phyloP scores from a whole-genome alignment of 2,888 invertebrate genomes.

The Liodrosophila aerea region DNA sequence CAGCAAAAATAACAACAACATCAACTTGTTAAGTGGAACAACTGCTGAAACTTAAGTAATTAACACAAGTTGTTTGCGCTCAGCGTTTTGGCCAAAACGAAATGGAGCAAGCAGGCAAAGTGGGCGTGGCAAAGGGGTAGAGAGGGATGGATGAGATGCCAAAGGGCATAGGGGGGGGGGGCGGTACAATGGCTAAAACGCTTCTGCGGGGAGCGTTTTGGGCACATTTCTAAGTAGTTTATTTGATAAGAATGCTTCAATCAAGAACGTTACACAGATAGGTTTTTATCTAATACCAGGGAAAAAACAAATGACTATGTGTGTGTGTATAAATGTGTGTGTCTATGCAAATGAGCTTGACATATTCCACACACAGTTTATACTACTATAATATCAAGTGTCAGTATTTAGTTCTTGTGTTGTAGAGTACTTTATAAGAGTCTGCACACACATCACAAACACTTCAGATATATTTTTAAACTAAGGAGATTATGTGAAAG shows the following conservation, averaged over 20 bases:
- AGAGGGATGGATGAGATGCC: background rate
- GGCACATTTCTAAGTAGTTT: slow-evolving; percentile 41
- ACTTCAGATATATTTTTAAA: too few species aligned
- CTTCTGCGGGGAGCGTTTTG: background rate
- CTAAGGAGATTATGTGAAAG: too few species aligned
- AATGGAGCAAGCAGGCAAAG: background rate
- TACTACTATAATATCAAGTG: too few species aligned
- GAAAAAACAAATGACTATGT: too few species aligned
- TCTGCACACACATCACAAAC: too few species aligned
- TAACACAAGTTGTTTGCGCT: slow-evolving; percentile 72
- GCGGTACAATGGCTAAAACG: background rate
- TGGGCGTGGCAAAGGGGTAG: background rate
- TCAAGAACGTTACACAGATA: background rate
- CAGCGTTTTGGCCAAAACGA: slow-evolving; percentile 33
- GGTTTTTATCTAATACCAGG: too few species aligned
- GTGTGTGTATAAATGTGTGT: too few species aligned
- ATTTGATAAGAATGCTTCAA: slow-evolving; percentile 34
- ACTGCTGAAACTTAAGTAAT: slow-evolving; percentile 77
- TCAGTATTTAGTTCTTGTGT: too few species aligned
- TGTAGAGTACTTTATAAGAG: too few species aligned
- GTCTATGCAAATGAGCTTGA: too few species aligned
- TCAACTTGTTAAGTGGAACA: slow-evolving; percentile 57
- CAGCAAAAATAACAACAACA: background rate
- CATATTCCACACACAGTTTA: too few species aligned
- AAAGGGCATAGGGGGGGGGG: background rate